Evolutionary conservation across 1,140 invertebrate genomes (phyloP), one percentile per base, ranked within the genome.

Genomic region (Diprion similis): DNA sequence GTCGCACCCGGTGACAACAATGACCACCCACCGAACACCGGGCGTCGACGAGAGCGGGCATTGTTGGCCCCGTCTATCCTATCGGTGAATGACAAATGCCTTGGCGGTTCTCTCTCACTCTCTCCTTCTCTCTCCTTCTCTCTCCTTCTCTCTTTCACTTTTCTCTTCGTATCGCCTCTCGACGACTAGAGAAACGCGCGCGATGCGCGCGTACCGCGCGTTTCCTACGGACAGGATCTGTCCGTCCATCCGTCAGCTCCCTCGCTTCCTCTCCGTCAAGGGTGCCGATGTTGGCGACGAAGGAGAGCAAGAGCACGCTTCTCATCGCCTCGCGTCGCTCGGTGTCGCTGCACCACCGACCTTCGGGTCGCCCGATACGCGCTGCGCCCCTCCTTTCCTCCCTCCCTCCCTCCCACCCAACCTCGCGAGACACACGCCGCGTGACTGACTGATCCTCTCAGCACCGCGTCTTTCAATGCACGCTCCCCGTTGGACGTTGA

Each of bases 381-480:
- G 67, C 24, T 37, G 24, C 24, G 67, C 18, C 66, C 19, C 66
- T 11, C 66, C 10, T 15, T 3, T 15, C 59, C 59, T 64, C 13
- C 13, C 13, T 15, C 24, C 24, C 24, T 37, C 24, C 24, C 24
- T 37, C 24, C 2, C 4, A 10, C n/a, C 51, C 51, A 10, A 10
- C 24, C 10, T 10, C 66, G 66, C 11, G 24, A 19, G 15, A 76
- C 79, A 79, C 76, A 74, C 77, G 77, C 76, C 74, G 71, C 24
- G 68, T 68, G 77, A 79, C 71, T 85, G 84, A 86, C 84, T 84
- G 83, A 85, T 84, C 79, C 84, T 83, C 82, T 86, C 85, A 85
- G 80, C 85, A 76, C 77, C 79, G 77, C 81, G 78, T 85, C 84
- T 82, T 81, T 83, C 81, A 81, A 78, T 80, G 78, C 78, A 15